Conservation (phyloP, 2,113 vertebrate genomes). For the Pardalotus punctatus region DNA sequence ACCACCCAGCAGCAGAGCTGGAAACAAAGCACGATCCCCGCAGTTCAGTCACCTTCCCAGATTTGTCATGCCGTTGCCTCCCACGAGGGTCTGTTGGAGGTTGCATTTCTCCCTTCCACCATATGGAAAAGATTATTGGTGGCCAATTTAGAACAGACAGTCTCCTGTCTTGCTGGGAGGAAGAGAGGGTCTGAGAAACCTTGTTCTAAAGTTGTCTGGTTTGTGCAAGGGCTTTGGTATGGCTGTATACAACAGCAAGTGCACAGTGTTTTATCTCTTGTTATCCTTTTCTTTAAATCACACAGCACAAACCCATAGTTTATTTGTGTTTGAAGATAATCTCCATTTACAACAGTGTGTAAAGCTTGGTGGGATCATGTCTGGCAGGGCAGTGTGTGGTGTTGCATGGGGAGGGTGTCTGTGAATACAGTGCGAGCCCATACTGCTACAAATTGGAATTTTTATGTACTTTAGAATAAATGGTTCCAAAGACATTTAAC, state of each 20-base stretch:
- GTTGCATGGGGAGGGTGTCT: not conserved
- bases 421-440: not conserved
- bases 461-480: not conserved
- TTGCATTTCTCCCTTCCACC: constrained; percentile 6
- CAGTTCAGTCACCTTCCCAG: not conserved
- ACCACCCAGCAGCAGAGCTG: not conserved
- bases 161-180: not conserved
- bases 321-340: not conserved
- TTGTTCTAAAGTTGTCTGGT: not conserved
- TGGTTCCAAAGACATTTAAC: not conserved
- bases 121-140: not conserved
- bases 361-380: not conserved
- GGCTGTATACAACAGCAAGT: not conserved
- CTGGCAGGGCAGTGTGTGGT: not conserved
- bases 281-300: not conserved
- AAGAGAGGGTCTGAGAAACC: not conserved
- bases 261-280: not conserved
- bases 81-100: not conserved
- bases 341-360: not conserved
- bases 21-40: not conserved
- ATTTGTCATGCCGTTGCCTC: not conserved
- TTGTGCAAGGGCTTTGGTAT: not conserved
- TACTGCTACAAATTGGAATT: not conserved
- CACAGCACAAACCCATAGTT: not conserved
- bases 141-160: not conserved